phyloP scores from a whole-genome alignment of 2,888 invertebrate genomes.

The Ormyrus thymus region DNA sequence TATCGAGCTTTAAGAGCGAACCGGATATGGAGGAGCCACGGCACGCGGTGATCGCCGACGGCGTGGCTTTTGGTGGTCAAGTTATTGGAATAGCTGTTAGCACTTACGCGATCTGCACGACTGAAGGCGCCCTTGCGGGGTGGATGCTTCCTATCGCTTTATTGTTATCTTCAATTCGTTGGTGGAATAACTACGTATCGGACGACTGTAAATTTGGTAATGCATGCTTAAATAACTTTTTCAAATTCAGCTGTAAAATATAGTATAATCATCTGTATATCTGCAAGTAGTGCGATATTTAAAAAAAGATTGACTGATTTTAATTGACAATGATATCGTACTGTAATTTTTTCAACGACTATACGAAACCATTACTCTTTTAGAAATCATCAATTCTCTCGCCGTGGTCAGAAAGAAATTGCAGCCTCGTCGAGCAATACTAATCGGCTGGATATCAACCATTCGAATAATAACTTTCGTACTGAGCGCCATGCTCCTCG shows the following conservation, averaged over 20 bases:
- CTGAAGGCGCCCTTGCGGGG: neutral
- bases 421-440: conserved; percentile 81
- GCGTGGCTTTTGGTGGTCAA: conserved; percentile 15
- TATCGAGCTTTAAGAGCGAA: neutral
- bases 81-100: conserved; percentile 4
- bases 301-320: no score
- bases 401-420: conserved; percentile 76
- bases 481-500: conserved; percentile 79
- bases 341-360: no score
- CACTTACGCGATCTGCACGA: conserved; percentile 16
- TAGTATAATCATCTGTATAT: no score
- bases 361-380: neutral
- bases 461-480: conserved; percentile 88
- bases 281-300: no score
- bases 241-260: no score
- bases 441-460: conserved; percentile 83
- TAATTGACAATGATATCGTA: no score
- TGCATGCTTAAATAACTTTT: no score
- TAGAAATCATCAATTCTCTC: conserved; percentile 37
- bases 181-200: conserved; percentile 90
- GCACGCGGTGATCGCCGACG: conserved; percentile 7
- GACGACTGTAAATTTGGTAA: conserved; percentile 68
- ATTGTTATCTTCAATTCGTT: conserved; percentile 83
- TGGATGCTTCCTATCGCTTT: conserved; percentile 72
- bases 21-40: neutral